phyloP scores from a whole-genome alignment of 2,113 vertebrate genomes.

The Pithys albifrons region DNA sequence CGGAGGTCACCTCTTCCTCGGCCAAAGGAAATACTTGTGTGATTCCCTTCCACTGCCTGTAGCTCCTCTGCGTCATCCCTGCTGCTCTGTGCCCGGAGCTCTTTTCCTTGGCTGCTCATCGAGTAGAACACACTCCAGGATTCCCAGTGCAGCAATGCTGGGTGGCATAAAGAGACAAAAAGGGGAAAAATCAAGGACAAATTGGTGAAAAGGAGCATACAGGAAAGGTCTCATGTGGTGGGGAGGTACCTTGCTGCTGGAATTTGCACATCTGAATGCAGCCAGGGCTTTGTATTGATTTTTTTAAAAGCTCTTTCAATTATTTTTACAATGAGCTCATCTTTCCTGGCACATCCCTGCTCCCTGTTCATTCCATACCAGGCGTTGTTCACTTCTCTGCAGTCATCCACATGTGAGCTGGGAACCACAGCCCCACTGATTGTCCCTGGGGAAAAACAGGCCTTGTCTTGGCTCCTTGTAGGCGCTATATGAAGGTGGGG shows the following conservation, averaged over 20 bases:
- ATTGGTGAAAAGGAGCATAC: background rate
- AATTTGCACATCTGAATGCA: background rate
- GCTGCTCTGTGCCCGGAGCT: background rate
- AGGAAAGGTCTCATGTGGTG: background rate
- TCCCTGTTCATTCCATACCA: background rate
- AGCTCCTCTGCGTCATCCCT: background rate
- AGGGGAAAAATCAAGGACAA: background rate
- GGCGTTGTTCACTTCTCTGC: background rate
- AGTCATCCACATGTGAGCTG: background rate
- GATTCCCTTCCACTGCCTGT: background rate
- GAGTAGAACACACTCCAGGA: background rate
- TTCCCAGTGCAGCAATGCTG: background rate
- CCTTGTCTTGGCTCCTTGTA: background rate
- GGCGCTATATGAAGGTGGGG: background rate
- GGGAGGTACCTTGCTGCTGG: background rate
- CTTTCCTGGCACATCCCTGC: background rate
- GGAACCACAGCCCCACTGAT: background rate
- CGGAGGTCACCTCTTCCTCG: background rate
- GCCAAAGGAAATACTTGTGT: background rate
- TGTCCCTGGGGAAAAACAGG: background rate
- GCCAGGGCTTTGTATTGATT: background rate
- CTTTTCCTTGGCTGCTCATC: background rate
- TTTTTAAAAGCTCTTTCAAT: conserved; percentile 21
- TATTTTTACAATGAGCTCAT: conserved; percentile 31
- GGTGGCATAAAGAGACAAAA: background rate